Conservation (phyloP, 2,113 vertebrate species). For the Ivindomyrus marchei region DNA sequence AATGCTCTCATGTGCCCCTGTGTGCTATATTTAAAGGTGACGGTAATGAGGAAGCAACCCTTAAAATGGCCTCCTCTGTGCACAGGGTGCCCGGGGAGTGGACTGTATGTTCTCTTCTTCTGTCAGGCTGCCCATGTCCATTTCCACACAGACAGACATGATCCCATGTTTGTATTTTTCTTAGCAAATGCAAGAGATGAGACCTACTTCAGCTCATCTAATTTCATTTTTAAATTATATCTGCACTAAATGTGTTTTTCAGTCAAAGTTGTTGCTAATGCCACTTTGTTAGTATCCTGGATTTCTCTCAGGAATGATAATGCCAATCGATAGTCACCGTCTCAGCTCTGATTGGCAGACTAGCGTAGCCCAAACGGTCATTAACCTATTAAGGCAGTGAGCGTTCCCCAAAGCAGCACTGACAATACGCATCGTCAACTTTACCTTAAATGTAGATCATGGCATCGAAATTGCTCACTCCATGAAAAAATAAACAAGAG, state of each 20-base stretch:
- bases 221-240: not conserved
- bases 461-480: not conserved
- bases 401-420: not conserved
- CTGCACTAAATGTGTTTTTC: not conserved
- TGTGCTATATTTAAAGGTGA: constrained; percentile 42
- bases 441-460: not conserved
- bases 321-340: not conserved
- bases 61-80: constrained; percentile 13
- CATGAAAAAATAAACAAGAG: not conserved
- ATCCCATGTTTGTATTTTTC: not conserved
- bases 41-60: constrained; percentile 33
- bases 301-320: not conserved
- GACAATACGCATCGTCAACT: not conserved
- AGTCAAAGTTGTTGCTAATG: not conserved
- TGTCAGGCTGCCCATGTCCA: constrained; percentile 46
- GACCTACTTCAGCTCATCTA: not conserved
- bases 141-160: constrained; percentile 46
- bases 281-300: not conserved
- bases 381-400: not conserved
- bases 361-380: not conserved
- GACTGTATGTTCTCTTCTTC: constrained; percentile 41
- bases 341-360: not conserved
- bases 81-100: constrained; percentile 22
- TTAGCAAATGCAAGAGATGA: not conserved
- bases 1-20: not conserved